Conservation (phyloP, 2,113 vertebrate species). For the Passer domesticus region DNA sequence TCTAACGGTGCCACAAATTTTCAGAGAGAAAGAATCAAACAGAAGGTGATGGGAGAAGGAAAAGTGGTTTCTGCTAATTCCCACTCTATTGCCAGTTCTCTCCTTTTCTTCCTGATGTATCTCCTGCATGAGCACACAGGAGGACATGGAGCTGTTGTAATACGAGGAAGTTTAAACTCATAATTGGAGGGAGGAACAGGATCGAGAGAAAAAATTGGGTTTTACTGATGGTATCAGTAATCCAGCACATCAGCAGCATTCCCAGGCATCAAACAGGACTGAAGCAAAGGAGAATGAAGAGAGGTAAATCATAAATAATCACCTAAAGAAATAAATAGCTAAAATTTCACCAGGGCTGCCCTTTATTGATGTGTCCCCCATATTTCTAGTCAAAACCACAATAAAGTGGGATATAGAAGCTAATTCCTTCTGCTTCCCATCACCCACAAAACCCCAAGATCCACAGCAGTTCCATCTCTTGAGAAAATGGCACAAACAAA, state of each 20-base stretch:
- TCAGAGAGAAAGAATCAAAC: background rate
- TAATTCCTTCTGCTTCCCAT: background rate
- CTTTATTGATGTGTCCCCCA: background rate
- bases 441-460: background rate
- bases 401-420: background rate
- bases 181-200: background rate
- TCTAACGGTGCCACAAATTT: background rate
- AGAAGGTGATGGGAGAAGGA: background rate
- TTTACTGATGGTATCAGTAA: background rate
- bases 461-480: background rate
- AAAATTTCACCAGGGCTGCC: background rate
- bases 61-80: background rate
- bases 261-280: background rate
- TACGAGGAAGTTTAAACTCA: background rate
- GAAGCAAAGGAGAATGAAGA: background rate
- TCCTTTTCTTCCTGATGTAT: background rate
- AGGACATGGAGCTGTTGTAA: fast-evolving
- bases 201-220: background rate
- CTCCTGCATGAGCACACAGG: background rate
- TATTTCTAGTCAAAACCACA: background rate
- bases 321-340: background rate
- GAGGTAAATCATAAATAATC: background rate
- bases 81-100: background rate
- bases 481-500: background rate
- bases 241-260: background rate